These are phyloP conservation scores for Eristalinus aeneus DNA, from an alignment of 2,888 invertebrate species.

Conservation along the genomic window DNA sequence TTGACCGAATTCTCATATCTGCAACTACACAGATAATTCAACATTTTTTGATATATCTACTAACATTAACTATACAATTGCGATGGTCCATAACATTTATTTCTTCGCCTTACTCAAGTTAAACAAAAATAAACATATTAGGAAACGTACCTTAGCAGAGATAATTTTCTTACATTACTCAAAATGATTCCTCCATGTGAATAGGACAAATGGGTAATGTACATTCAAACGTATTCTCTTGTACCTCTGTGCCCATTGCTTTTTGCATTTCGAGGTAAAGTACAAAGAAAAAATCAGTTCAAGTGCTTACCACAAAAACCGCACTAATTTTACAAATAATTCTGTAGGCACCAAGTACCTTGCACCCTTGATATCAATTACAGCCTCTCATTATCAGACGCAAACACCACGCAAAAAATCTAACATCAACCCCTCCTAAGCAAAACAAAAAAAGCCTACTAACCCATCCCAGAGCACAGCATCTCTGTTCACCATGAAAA, in stretches of 20 bases:
- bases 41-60: too few relatives aligned
- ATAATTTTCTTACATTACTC: background rate
- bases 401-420: background rate
- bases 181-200: background rate
- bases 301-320: slow-evolving; percentile 64
- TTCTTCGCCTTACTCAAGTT: too few relatives aligned
- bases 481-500: slow-evolving; percentile 21
- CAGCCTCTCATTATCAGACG: slow-evolving; percentile 26
- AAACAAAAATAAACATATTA: too few relatives aligned
- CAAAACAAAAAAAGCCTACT: background rate
- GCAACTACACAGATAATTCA: too few relatives aligned
- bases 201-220: background rate
- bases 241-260: background rate
- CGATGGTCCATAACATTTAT: too few relatives aligned
- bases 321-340: slow-evolving; percentile 35
- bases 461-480: slow-evolving; percentile 19
- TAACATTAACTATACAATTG: too few relatives aligned
- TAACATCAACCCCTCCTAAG: slow-evolving; percentile 26
- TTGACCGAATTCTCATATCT: too few relatives aligned
- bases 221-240: background rate
- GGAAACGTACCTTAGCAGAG: too few relatives aligned
- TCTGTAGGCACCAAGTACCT: slow-evolving; percentile 40
- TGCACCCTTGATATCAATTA: slow-evolving; percentile 54
- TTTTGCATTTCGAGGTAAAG: background rate
- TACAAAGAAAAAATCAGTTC: slow-evolving; percentile 48